Conservation (phyloP, 2,888 invertebrate species). For the Stenodera caucasica region DNA sequence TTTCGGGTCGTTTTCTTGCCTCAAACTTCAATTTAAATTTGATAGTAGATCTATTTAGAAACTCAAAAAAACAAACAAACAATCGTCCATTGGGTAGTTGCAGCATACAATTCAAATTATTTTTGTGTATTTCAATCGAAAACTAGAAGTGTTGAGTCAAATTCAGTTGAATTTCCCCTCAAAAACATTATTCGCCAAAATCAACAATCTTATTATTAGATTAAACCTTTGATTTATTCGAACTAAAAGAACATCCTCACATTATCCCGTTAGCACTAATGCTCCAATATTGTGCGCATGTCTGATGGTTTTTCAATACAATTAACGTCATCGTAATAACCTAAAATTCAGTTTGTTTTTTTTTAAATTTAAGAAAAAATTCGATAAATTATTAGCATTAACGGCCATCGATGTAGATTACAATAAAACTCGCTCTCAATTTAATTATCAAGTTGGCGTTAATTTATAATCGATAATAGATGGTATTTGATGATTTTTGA, state of each 20-base stretch:
- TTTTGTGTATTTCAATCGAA: conserved; percentile 1
- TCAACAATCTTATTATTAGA: no score
- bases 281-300: no score
- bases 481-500: background rate
- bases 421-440: background rate
- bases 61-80: background rate
- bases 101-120: background rate
- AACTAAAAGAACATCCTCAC: no score
- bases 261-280: no score
- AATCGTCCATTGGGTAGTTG: background rate
- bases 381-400: background rate
- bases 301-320: no score
- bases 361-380: no score
- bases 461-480: background rate
- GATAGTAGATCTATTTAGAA: no score
- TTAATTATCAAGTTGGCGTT: background rate
- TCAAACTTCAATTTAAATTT: no score
- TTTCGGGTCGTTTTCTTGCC: conserved; percentile 15
- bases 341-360: no score
- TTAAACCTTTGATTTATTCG: no score
- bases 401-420: background rate
- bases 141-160: conserved; percentile 27
- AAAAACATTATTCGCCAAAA: no score
- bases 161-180: conserved; percentile 19
- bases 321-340: no score